phyloP scores from a whole-genome alignment of 2,113 vertebrate genomes.

The Anguilla rostrata region DNA sequence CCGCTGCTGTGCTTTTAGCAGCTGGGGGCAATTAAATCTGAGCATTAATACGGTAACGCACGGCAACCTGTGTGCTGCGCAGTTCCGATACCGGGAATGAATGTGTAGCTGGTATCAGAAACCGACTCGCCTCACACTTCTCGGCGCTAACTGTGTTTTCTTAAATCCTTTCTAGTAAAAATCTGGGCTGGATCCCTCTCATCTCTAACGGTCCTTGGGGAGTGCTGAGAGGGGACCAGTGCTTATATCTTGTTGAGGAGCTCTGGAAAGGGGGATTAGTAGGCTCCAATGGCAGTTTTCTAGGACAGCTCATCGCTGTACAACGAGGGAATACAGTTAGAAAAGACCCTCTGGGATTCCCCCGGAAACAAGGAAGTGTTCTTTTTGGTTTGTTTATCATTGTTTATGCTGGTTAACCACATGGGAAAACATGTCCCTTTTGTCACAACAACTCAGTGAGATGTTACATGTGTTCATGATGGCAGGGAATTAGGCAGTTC shows the following conservation, averaged over 20 bases:
- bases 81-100: not conserved
- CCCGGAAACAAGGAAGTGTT: not conserved
- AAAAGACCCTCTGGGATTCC: not conserved
- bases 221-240: not conserved
- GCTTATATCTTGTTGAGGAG: conserved; percentile 16
- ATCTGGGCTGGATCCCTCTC: not conserved
- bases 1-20: not conserved
- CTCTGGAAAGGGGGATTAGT: not conserved
- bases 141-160: conserved; percentile 38
- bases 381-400: not conserved
- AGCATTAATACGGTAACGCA: not conserved
- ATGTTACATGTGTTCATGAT: not conserved
- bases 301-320: not conserved
- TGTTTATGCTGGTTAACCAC: not conserved
- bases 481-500: not conserved
- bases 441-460: not conserved
- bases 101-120: not conserved
- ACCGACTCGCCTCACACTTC: not conserved
- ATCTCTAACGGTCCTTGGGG: not conserved
- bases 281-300: not conserved
- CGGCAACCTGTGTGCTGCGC: not conserved
- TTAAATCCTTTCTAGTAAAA: conserved; percentile 30
- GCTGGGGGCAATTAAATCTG: not conserved
- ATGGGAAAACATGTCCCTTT: not conserved
- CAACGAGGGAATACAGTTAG: conserved; percentile 3